These are phyloP conservation scores for Neopipo cinnamomea DNA, from an alignment of 2,113 vertebrate genomes.

Conservation along the genomic window DNA sequence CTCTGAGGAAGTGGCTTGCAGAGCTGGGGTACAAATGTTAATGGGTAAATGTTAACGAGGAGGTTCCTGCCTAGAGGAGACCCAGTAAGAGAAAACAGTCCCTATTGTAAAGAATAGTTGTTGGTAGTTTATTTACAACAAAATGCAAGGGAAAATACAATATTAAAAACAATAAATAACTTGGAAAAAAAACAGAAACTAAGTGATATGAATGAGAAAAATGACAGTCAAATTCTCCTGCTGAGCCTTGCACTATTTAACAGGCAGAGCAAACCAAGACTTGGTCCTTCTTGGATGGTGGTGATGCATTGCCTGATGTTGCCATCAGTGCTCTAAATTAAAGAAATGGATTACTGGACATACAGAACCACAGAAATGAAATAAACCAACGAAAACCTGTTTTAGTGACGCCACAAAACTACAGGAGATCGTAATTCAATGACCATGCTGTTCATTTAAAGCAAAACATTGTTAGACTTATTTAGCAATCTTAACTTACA, in stretches of 20 bases:
- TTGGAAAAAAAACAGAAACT: constrained; percentile 49
- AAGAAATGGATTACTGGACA: neutral
- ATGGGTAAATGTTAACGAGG: neutral
- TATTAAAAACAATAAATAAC: constrained; percentile 82
- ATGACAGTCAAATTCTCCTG: constrained; percentile 23
- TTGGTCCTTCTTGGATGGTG: constrained; percentile 69
- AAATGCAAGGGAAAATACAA: constrained; percentile 76
- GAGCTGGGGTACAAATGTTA: neutral
- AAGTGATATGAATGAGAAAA: constrained; percentile 39
- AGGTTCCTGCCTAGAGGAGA: neutral
- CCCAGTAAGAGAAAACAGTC: neutral
- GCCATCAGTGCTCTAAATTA: constrained; percentile 34
- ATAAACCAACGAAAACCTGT: constrained; percentile 32
- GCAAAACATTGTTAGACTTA: constrained; percentile 43
- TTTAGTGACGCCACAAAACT: constrained; percentile 35
- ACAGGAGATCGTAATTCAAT: constrained; percentile 33
- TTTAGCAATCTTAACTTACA: constrained; percentile 41
- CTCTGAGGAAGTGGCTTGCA: neutral
- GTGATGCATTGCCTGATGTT: constrained; percentile 11
- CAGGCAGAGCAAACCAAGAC: constrained; percentile 4
- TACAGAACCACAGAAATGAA: constrained; percentile 33
- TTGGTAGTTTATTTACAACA: constrained; percentile 84
- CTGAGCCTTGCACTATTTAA: constrained; percentile 15
- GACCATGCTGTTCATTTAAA: constrained; percentile 53
- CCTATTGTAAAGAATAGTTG: constrained; percentile 74